Evolutionary conservation across 35 echinoderm and acorn worm species (phyloP).

Genomic region (Hemicentrotus pulcherrimus): DNA sequence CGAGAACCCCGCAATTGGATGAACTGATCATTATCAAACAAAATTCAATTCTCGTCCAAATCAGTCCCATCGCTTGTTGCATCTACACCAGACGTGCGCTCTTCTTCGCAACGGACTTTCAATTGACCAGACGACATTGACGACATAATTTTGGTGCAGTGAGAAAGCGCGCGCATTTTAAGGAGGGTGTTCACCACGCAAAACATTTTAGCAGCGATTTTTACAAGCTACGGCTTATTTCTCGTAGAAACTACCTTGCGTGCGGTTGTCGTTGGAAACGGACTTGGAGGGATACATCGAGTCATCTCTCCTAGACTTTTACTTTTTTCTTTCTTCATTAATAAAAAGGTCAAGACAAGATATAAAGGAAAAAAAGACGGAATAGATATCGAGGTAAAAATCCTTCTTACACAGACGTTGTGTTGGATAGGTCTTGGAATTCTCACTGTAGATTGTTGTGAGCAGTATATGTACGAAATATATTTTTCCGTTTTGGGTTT

Average conservation of each 20-base stretch:
- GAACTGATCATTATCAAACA: background rate
- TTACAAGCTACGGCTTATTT: background rate
- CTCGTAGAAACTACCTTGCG: background rate
- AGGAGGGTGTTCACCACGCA: background rate
- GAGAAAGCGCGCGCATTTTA: background rate
- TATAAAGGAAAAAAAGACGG: background rate
- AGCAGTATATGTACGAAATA: background rate
- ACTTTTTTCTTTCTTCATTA: background rate
- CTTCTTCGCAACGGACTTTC: background rate
- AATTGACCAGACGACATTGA: background rate
- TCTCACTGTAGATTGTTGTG: background rate
- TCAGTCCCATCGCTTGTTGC: background rate
- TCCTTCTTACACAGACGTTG: background rate
- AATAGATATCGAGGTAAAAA: background rate
- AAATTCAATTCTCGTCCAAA: background rate
- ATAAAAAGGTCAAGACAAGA: background rate
- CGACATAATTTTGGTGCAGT: background rate
- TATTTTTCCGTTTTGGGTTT: background rate
- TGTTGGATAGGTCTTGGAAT: background rate
- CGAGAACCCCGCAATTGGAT: background rate
- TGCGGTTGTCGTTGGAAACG: background rate
- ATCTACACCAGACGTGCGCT: background rate
- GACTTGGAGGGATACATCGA: background rate
- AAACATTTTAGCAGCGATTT: background rate
- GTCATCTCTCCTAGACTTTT: background rate